phyloP scores from a whole-genome alignment of 2,113 vertebrate genomes.

The Corapipo altera region DNA sequence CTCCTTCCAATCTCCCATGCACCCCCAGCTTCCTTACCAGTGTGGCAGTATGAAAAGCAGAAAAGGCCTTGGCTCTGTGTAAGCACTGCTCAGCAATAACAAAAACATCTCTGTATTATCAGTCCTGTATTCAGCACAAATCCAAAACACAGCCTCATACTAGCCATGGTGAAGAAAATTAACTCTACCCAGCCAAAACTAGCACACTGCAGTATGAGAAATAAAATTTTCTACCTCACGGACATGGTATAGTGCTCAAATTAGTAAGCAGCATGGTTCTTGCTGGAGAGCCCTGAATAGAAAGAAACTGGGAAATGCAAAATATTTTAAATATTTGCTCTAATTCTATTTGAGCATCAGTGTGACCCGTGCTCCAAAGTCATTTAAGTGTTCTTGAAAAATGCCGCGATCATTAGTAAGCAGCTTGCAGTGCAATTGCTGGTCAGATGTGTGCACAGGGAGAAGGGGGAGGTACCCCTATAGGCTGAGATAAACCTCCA shows the following conservation, averaged over 20 bases:
- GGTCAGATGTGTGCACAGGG: neutral
- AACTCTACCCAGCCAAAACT: neutral
- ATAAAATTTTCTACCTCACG: neutral
- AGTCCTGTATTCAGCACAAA: neutral
- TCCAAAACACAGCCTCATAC: neutral
- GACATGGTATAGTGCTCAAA: neutral
- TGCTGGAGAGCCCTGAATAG: neutral
- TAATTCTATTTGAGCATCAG: neutral
- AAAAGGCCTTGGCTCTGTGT: neutral
- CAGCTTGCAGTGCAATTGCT: neutral
- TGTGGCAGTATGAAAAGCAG: neutral
- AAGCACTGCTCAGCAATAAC: neutral
- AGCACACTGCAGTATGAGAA: neutral
- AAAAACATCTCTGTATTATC: neutral
- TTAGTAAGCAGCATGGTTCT: neutral
- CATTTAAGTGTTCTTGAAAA: neutral
- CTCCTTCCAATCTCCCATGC: neutral
- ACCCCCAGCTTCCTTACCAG: neutral
- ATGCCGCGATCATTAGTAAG: neutral
- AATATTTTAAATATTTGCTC: constrained; percentile 1
- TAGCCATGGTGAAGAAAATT: neutral
- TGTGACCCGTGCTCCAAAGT: neutral
- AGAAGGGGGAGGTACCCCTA: neutral
- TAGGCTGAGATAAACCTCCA: neutral
- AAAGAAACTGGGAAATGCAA: neutral